Percentiles rank a stretch among this genome's conserved stretches.
Conservation (phyloP, 2,888 invertebrate genomes). For the Alsophila aescularia region DNA sequence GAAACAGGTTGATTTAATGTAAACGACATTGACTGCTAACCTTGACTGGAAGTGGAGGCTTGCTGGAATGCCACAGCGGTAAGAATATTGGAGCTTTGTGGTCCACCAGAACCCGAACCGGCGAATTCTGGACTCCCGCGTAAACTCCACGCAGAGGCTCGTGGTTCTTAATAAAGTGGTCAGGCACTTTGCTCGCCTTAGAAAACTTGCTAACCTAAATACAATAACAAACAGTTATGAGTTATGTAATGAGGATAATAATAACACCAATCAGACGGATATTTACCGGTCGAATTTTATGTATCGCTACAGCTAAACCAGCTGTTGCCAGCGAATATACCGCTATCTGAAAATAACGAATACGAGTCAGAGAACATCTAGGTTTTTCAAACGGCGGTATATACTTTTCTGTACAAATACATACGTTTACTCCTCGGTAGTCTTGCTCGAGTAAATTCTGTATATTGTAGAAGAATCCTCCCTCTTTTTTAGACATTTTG, state of each 20-base stretch:
- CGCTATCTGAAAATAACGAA: conserved; percentile 77
- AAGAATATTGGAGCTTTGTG: conserved; percentile 84
- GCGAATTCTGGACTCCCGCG: conserved; percentile 79
- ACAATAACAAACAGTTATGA: conserved; percentile 42
- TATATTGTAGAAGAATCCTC: conserved; percentile 62
- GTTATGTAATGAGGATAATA: conserved; percentile 67
- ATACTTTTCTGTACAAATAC: conserved; percentile 39
- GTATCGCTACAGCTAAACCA: conserved; percentile 81
- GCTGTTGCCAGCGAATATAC: conserved; percentile 85
- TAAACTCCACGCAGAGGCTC: conserved; percentile 80
- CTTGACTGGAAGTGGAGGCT: conserved; percentile 81
- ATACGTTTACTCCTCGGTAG: conserved; percentile 78
- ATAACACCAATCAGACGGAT: conserved; percentile 31
- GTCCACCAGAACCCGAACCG: conserved; percentile 78
- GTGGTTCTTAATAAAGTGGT: conserved; percentile 81
- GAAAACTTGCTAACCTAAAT: conserved; percentile 86
- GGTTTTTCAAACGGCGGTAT: no score
- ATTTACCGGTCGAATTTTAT: conserved; percentile 86
- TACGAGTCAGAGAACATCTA: conserved; percentile 35
- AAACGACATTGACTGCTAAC: conserved; percentile 50
- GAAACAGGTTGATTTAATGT: conserved; percentile 20
- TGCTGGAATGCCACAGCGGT: conserved; percentile 79
- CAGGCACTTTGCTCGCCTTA: conserved; percentile 83
- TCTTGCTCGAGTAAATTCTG: conserved; percentile 70
- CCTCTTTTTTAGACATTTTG: conserved; percentile 67